Evolutionary conservation across 2,113 vertebrate genomes (phyloP), one percentile per base, ranked within the genome.

Genomic region (Labrus mixtus): DNA sequence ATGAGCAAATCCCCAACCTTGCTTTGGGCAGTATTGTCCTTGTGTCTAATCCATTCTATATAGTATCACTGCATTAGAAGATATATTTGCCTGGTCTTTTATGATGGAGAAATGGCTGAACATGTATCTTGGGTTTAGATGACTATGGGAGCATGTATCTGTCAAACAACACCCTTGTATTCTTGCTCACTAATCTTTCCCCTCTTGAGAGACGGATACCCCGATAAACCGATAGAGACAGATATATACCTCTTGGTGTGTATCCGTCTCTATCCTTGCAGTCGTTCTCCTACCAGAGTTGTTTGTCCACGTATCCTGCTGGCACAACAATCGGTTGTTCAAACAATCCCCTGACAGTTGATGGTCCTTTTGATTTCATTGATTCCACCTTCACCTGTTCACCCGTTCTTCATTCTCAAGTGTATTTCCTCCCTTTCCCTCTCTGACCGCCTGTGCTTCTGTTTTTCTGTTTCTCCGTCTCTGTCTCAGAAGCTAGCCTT

Each of bases 361-460:
- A 68, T 53, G 29, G 12, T 46, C 46, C 56, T 68, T 73, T 65
- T 57, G 17, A 10, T 62, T 68, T 58, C 3, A 78, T 59, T 10
- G 60, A 81, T 76, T 76, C 41, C 68, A 53, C 50, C 53, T 56
- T 67, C 54, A 72, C 60, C 43, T n/a, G 23, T 57, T 39, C 11
- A 0, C 1, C 41, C 46, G 45, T 10, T 58, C 39, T 9, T 11
- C 16, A 29, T 23, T 61, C 59, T 54, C 58, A 9, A 45, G 63
- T 65, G 54, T 33, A 39, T 79, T 63, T 64, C 53, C 54, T 23
- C 48, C 73, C 17, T 6, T 36, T 58, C 8, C 4, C 53, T 43
- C 19, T 73, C 72, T 68, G 41, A 13, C 22, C 6, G 43, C 15
- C 20, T 63, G 2, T 60, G 36, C 39, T 69, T 46, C 10, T 29